Base-by-base conservation (phyloP, 2,797 vertebrate genomes). In the Clarias fuscus region DNA sequence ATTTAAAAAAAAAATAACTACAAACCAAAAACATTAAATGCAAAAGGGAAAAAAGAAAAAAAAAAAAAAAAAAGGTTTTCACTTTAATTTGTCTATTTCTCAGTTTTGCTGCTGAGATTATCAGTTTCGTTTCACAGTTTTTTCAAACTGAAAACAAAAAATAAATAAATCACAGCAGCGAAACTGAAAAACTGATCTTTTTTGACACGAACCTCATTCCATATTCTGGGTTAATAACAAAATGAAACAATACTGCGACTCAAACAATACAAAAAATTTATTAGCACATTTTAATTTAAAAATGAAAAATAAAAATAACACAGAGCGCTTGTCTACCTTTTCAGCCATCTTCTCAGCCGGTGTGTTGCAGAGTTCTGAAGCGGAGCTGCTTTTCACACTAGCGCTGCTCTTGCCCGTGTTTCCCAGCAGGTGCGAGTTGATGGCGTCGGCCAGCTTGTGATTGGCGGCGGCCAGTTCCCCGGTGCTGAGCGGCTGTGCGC, bases 321-420 rank as follows among this genome's bases (percentile, higher is more conserved):
- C 30, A 33, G 37, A 72, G 8, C 6, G 6, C 62, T 4, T 1
- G 3, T 11, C 0, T 53, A 99, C 98, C 96, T 96, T 98, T 93
- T 98, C 97, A 3, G 98, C 98, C 98, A 99, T 99, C 93, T 98
- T 99, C 91, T 99, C 98, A 11, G 97, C 98, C 10, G 97, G 98
- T 0, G 97, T 99, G 93, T 90, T 97, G 91, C 96, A 97, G 78
- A 97, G 94, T 73, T 98, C 96, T 33, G 94, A 92, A 37, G 91
- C 0, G 8, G 91, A 18, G 18, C 92, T 84, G 3, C 87, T 90
- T 91, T 94, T 96, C 90, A 95, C 90, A 62, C 90, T 72, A 0
- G 7, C 89, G 53, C 91, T 92, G 87, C 88, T 91, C 1, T 77
- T 92, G n/a, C 91, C 92, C 65, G 93, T 92, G 67, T 97, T 96